Evolutionary conservation across 2,888 invertebrate genomes (phyloP), one percentile per base, ranked within the genome.

Genomic region (Pharmacophagus antenor): DNA sequence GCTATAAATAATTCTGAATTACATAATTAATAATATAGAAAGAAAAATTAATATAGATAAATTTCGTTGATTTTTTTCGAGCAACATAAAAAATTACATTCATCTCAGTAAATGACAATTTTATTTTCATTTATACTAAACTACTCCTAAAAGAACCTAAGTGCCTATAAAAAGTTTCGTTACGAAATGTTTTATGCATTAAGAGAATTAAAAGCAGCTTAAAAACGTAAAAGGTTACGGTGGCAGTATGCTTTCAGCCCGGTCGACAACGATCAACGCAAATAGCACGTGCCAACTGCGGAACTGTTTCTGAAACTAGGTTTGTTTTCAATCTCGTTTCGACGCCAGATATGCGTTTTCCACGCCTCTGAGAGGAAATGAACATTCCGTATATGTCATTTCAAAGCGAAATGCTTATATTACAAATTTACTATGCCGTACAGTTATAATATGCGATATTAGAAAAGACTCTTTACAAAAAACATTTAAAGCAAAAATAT

Each of bases 241-340:
- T 20, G 21, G 50, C 48, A 48, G 42, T 48, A 55, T 50, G 50
- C 31, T 52, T 56, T 56, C 5, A 52, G 48, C 42, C 48, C 56
- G 42, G 41, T 48, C 47, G 41, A 18, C 42, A 31, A 56, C 52
- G 22, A 44, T 55, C 17, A 52, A 61, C 61, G 52, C 52, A 56
- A 61, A 61, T 61, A 61, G 61, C 56, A 51, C 56, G 17, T 17
- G 46, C 23, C 52, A 48, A 56, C 46, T n/a, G 50, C 55, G 60
- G 55, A 56, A 56, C 51, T 52, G 46, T 47, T 25, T 17, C 27
- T 42, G 37, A 52, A 61, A 61, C 61, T 53, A 53, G 61, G 56
- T 53, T 61, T 61, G 61, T 56, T 61, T 61, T 52, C 52, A 52
- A 48, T 56, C 42, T 27, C 56, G 52, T 2, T 20, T 27, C 56